Conservation (phyloP, 2,113 vertebrate species). For the Vulpes lagopus region DNA sequence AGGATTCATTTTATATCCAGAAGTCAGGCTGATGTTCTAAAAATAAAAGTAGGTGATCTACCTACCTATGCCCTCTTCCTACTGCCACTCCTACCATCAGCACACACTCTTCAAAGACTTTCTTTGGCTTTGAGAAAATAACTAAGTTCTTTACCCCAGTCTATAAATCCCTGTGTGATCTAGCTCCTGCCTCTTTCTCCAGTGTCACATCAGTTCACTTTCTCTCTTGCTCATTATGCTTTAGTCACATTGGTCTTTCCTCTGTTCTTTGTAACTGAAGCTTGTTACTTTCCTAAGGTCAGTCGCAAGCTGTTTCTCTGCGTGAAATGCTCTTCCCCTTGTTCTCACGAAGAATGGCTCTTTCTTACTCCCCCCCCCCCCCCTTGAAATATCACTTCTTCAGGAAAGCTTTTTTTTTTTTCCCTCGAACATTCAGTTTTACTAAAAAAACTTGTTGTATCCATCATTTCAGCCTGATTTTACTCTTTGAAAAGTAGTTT, state of each 20-base stretch:
- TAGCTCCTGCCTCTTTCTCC: background rate
- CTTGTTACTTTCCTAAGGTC: background rate
- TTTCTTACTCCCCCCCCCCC: accelerated
- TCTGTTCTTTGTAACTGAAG: background rate
- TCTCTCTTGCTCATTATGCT: background rate
- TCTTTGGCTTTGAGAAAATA: background rate
- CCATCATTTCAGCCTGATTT: background rate
- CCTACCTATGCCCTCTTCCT: background rate
- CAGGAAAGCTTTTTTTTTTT: background rate
- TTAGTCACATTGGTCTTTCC: background rate
- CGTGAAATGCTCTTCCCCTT: background rate
- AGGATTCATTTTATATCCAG: background rate
- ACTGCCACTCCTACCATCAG: background rate
- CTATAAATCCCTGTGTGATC: background rate
- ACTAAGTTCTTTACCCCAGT: background rate
- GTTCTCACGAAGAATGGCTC: background rate
- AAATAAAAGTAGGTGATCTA: background rate
- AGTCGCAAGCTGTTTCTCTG: background rate
- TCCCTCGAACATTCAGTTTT: background rate
- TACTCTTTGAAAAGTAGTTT: background rate
- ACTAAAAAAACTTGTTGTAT: background rate
- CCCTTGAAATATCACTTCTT: background rate
- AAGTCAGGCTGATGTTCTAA: background rate
- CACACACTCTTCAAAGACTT: background rate
- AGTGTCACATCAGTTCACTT: background rate